These are phyloP conservation scores for Alectoris magna DNA, from an alignment of 2,797 vertebrate species.

Conservation along the genomic window DNA sequence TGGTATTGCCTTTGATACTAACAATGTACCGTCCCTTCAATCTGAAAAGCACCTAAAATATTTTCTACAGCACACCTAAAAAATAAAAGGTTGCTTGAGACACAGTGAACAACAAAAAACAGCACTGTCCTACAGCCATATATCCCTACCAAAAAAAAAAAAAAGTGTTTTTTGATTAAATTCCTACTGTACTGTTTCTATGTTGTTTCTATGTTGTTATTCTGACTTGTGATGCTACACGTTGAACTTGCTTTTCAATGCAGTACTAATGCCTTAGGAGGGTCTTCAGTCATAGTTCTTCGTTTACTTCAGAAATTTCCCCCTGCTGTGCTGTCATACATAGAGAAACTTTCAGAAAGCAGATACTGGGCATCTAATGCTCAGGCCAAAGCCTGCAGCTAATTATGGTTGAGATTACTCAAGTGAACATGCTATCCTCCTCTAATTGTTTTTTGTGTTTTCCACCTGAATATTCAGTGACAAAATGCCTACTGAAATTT, in stretches of 20 bases:
- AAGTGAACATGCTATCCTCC: background rate
- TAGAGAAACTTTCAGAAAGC: background rate
- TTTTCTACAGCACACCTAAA: background rate
- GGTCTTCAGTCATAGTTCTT: conserved; percentile 24
- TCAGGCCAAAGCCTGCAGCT: conserved; percentile 22
- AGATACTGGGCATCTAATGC: background rate
- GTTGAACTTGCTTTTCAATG: background rate
- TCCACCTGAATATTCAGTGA: background rate
- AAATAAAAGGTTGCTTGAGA: conserved; percentile 1
- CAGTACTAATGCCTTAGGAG: conserved; percentile 21
- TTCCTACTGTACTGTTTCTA: conserved; percentile 7
- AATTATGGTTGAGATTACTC: background rate
- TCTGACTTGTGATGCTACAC: conserved; percentile 24
- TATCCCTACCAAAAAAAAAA: background rate
- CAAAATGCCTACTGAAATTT: conserved; percentile 39
- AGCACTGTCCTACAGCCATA: background rate
- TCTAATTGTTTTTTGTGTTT: conserved; percentile 40
- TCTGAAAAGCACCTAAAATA: conserved; percentile 4
- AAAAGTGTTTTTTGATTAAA: background rate
- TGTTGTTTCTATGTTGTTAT: conserved; percentile 10
- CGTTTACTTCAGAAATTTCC: background rate
- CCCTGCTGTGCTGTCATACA: background rate
- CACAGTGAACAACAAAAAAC: background rate
- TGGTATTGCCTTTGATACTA: background rate
- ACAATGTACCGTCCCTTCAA: background rate